Evolutionary conservation across 2,113 vertebrate genomes (phyloP).

Genomic region (Hypomesus transpacificus): DNA sequence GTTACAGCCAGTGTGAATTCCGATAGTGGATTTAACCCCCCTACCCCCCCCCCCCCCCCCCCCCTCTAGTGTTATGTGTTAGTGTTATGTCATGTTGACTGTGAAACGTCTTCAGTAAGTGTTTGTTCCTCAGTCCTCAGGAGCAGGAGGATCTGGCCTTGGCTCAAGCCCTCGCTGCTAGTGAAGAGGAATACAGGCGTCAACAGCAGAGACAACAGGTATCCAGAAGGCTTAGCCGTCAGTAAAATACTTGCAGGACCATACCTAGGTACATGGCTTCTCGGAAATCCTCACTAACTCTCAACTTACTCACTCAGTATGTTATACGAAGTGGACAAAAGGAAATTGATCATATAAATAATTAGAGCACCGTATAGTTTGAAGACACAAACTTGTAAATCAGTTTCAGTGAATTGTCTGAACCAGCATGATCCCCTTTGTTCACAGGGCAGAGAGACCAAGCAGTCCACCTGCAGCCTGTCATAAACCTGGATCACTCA

Average conservation of each 20-base stretch:
- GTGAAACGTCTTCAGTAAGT: not conserved
- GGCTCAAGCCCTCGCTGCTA: constrained; percentile 90
- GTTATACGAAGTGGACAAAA: not conserved
- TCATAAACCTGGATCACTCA: constrained; percentile 54
- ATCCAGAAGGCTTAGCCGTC: constrained; percentile 69
- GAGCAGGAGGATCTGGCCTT: constrained; percentile 94
- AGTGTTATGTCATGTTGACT: no score
- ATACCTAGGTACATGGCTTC: constrained; percentile 61
- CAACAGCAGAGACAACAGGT: constrained; percentile 83
- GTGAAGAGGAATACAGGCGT: constrained; percentile 87
- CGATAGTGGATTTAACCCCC: no score
- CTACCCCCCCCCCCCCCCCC: no score
- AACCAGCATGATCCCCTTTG: constrained; percentile 3
- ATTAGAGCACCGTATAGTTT: no score
- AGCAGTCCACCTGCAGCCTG: constrained; percentile 70
- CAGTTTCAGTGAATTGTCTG: not conserved
- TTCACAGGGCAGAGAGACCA: constrained; percentile 64
- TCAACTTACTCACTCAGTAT: constrained; percentile 20
- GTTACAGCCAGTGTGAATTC: no score
- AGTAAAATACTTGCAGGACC: constrained; percentile 67
- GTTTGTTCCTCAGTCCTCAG: constrained; percentile 77
- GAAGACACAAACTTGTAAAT: no score
- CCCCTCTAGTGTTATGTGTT: not conserved
- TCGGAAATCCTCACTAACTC: constrained; percentile 21
- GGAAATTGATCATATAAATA: no score